phyloP scores from a whole-genome alignment of 2,888 invertebrate species.

The Eupithecia vulgata region DNA sequence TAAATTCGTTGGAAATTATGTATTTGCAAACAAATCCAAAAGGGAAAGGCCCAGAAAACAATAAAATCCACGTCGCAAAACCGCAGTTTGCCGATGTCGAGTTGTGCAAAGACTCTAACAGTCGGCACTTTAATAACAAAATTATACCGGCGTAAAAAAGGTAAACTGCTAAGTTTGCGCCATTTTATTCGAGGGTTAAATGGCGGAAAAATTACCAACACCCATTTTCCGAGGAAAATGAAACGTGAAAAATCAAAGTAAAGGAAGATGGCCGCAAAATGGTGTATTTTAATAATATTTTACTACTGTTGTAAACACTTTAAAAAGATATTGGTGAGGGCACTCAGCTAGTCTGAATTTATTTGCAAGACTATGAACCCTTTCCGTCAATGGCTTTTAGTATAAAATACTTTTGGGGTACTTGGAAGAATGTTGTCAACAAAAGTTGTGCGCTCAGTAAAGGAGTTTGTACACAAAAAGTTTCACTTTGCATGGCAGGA shows the following conservation, averaged over 20 bases:
- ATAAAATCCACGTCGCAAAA: conserved; percentile 1
- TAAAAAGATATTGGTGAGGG: conserved; percentile 28
- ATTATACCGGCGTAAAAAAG: conserved; percentile 43
- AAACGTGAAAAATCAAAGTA: conserved; percentile 41
- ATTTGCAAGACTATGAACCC: conserved; percentile 32
- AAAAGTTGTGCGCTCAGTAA: conserved; percentile 2
- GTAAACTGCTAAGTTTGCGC: conserved; percentile 45
- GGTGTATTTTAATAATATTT: conserved; percentile 27
- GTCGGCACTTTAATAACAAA: conserved; percentile 47
- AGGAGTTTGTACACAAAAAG: conserved; percentile 12
- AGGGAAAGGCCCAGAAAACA: conserved; percentile 6
- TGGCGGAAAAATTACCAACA: conserved; percentile 41
- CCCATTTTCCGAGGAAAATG: conserved; percentile 38
- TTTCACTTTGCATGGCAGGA: conserved; percentile 25
- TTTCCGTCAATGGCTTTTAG: conserved; percentile 20
- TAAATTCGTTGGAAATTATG: no score
- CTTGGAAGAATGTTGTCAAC: not conserved
- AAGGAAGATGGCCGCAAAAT: conserved; percentile 20
- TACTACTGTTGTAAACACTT: conserved; percentile 31
- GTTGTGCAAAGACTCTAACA: conserved; percentile 29
- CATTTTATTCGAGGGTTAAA: conserved; percentile 43
- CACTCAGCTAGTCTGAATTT: conserved; percentile 29
- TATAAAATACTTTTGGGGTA: no score
- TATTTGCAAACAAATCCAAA: not conserved
- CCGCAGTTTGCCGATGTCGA: conserved; percentile 10